Evolutionary conservation across 2,113 vertebrate genomes (phyloP).

Genomic region (Nothoprocta pentlandii): DNA sequence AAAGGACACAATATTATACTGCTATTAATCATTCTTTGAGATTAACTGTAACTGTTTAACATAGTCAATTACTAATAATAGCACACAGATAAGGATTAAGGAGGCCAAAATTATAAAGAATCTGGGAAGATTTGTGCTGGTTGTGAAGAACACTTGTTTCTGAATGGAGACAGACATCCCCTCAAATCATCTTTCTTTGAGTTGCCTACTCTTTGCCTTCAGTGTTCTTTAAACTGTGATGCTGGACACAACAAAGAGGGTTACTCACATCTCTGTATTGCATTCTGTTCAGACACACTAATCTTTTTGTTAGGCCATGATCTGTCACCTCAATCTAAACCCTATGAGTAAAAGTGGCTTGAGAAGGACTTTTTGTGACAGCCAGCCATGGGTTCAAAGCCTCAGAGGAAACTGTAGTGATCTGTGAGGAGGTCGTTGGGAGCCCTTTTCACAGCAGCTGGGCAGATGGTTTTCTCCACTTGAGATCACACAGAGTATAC

Average conservation of each 20-base stretch:
- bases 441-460: neutral
- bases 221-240: conserved; percentile 54
- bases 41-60: conserved; percentile 25
- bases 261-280: conserved; percentile 66
- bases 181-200: conserved; percentile 4
- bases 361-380: conserved; percentile 58
- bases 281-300: conserved; percentile 70
- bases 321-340: conserved; percentile 69
- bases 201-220: neutral
- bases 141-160: conserved; percentile 68
- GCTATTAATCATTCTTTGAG: neutral
- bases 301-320: conserved; percentile 73
- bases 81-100: neutral
- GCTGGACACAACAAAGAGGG: conserved; percentile 71
- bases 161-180: neutral
- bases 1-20: neutral
- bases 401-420: neutral
- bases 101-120: neutral
- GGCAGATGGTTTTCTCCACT: conserved; percentile 34
- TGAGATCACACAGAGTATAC: neutral
- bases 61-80: conserved; percentile 18
- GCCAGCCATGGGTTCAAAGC: conserved; percentile 70
- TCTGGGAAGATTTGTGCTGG: conserved; percentile 35
- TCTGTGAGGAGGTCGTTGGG: neutral
- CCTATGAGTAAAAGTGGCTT: conserved; percentile 42